These are phyloP conservation scores for Euwallacea fornicatus DNA, from an alignment of 1,140 invertebrate genomes.

Conservation along the genomic window DNA sequence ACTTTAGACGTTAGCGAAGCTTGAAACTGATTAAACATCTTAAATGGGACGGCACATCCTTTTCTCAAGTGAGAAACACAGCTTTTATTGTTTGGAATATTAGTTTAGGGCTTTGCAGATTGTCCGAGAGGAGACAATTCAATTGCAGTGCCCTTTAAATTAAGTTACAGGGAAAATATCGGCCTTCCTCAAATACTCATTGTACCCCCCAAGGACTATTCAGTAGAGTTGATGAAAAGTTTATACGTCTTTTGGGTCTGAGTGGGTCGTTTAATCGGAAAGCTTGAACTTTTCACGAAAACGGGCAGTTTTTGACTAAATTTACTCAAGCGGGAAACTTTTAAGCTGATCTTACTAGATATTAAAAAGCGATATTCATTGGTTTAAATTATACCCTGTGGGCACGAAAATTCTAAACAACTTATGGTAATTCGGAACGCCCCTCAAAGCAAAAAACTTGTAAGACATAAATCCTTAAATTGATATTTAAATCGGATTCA, in stretches of 20 bases:
- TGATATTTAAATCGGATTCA: constrained; percentile 34
- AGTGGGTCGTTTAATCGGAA: constrained; percentile 15
- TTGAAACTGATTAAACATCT: no score
- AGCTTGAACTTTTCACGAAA: not conserved
- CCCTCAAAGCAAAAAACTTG: constrained; percentile 10
- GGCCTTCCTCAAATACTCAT: not conserved
- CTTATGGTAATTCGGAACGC: constrained; percentile 5
- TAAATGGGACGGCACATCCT: no score
- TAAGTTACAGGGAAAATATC: not conserved
- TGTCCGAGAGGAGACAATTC: no score
- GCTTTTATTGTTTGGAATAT: no score
- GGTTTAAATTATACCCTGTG: not conserved
- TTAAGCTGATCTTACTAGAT: no score
- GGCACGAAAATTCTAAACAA: not conserved
- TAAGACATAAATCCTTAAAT: constrained; percentile 29
- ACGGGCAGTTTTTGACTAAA: no score
- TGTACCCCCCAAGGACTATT: not conserved
- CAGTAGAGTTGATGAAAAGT: constrained; percentile 10
- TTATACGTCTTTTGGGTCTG: constrained; percentile 14
- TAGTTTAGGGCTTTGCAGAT: no score
- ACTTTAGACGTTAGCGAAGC: no score
- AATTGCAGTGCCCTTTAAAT: no score
- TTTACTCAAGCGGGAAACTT: no score
- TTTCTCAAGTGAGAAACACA: no score
- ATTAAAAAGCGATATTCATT: no score